Conservation (phyloP, 2,888 invertebrate species). For the Catocala fraxini region DNA sequence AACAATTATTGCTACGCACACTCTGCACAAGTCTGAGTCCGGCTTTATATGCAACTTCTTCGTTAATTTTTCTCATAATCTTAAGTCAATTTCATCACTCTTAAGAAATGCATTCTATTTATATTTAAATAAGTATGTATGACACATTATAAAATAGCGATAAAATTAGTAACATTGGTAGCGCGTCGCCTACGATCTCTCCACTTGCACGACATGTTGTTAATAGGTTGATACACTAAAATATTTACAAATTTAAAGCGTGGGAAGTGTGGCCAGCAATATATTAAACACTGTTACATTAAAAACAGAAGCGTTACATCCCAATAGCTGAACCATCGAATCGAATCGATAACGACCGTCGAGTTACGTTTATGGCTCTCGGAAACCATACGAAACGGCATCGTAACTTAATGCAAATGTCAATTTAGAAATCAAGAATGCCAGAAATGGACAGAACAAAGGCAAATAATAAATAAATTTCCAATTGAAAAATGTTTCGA, state of each 20-base stretch:
- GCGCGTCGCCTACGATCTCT: constrained; percentile 20
- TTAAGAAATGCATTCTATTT: constrained; percentile 16
- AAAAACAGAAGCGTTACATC: constrained; percentile 47
- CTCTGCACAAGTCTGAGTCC: too few species aligned
- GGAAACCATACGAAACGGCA: constrained; percentile 53
- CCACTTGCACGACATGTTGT: constrained; percentile 24
- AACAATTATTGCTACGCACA: too few species aligned
- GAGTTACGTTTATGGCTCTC: constrained; percentile 54
- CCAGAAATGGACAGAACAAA: constrained; percentile 52
- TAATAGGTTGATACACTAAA: constrained; percentile 35
- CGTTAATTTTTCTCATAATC: background rate
- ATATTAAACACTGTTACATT: constrained; percentile 43
- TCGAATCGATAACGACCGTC: constrained; percentile 57
- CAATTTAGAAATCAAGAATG: constrained; percentile 63
- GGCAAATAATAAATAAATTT: constrained; percentile 64
- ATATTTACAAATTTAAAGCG: constrained; percentile 33
- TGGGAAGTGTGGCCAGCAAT: constrained; percentile 39
- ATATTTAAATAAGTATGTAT: constrained; percentile 11
- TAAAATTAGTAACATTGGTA: constrained; percentile 38
- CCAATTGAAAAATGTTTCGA: constrained; percentile 52
- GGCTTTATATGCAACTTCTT: background rate
- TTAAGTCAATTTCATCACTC: constrained; percentile 1
- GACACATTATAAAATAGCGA: constrained; percentile 22
- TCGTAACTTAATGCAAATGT: constrained; percentile 68
- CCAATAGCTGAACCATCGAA: constrained; percentile 36